Percentiles rank a stretch among this genome's conserved stretches.
Conservation (phyloP, 2,113 vertebrate species). For the Galemys pyrenaicus region DNA sequence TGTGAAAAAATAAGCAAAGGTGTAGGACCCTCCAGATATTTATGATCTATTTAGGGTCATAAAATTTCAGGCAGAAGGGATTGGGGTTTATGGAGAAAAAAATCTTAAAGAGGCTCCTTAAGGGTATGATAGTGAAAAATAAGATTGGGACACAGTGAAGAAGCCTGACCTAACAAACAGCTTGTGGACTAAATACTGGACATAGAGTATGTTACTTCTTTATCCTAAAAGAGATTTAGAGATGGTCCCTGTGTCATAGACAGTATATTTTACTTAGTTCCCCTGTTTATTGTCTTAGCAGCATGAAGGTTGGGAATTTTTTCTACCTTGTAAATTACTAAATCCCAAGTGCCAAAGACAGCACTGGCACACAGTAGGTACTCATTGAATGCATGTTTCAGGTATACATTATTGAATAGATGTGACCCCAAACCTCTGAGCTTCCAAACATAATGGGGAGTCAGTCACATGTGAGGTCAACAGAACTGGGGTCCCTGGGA, state of each 20-base stretch:
- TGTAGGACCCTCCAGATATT: not conserved
- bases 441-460: not conserved
- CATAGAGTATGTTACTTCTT: not conserved
- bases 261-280: not conserved
- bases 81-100: not conserved
- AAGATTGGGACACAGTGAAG: not conserved
- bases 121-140: not conserved
- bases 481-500: fast-evolving
- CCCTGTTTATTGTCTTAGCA: not conserved
- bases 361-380: not conserved
- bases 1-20: not conserved
- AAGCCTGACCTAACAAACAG: not conserved
- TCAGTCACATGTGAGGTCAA: not conserved
- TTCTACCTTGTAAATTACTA: not conserved
- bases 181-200: not conserved
- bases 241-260: not conserved
- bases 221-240: not conserved
- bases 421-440: not conserved
- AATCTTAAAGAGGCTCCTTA: not conserved
- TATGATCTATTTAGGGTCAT: not conserved
- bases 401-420: not conserved
- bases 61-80: not conserved
- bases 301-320: not conserved
- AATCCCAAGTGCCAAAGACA: not conserved
- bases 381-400: not conserved